Evolutionary conservation across 1,140 invertebrate species (phyloP), one percentile per base, ranked within the genome.

Genomic region (Dendroctonus valens): DNA sequence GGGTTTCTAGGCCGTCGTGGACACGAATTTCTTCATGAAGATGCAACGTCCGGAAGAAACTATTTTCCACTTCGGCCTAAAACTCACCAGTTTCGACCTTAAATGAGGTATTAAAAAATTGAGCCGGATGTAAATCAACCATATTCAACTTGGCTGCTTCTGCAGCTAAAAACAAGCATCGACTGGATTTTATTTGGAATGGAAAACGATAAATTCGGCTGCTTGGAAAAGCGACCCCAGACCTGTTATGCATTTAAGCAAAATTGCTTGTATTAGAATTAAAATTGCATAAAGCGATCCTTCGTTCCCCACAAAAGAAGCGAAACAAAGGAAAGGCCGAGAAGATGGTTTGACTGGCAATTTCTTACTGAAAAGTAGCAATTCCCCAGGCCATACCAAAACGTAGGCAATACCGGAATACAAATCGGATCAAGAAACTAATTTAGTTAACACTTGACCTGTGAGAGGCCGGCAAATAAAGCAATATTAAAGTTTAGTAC

Each of bases 401-500:
- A 69, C 68, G 66, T 42, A 65, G 54, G 69, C 74, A 73, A 76
- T 76, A 72, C 69, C 69, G 67, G 77, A 77, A 78, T 78, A 78
- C 77, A 78, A 78, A 78, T 78, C 74, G 77, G 70, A 69, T 70
- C 60, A 46, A 70, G 67, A 70, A 72, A 67, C 69, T 78, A 78
- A 78, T 77, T 77, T 74, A 69, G 77, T 78, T 77, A 78, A 74
- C 71, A 72, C 70, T 75, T 76, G 77, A 78, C 77, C 77, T 72
- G 75, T 69, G 68, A 70, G 73, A 73, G 73, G 73, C 70, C 67
- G 59, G 70, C 74, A 72, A 78, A 78, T 78, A 78, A 78, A 78
- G 73, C 77, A 77, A 76, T 78, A 77, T 78, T 74, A 78, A 78
- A 78, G 72, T 78, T 78, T 78, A 78, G 73, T 76, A 73, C 72